Conservation (phyloP, 2,888 invertebrate species). For the Didymodactylos carnosus region DNA sequence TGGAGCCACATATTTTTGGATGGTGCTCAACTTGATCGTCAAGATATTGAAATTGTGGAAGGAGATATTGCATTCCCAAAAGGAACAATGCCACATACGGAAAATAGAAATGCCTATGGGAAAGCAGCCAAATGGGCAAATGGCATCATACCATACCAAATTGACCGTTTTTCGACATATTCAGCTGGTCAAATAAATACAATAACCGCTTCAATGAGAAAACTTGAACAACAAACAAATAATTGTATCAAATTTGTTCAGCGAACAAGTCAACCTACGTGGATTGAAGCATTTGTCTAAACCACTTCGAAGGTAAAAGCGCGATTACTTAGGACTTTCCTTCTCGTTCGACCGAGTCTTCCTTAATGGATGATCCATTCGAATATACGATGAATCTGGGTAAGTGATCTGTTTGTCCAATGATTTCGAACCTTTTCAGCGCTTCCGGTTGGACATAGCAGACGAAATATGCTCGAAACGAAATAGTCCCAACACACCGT, state of each 20-base stretch:
- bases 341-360: too few relatives aligned
- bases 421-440: too few relatives aligned
- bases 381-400: slow-evolving; percentile 3
- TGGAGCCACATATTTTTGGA: not conserved
- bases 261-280: slow-evolving; percentile 1
- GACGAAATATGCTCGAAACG: too few relatives aligned
- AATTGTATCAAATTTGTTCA: slow-evolving; percentile 5
- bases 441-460: too few relatives aligned
- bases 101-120: not conserved
- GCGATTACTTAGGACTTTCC: too few relatives aligned
- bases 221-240: slow-evolving; percentile 10
- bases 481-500: too few relatives aligned
- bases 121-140: not conserved
- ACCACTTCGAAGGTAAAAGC: too few relatives aligned
- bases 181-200: not conserved
- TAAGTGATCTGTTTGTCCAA: not conserved
- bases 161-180: not conserved
- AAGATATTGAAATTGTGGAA: not conserved
- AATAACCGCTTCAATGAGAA: not conserved
- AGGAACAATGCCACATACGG: not conserved
- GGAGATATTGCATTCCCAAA: not conserved
- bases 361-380: too few relatives aligned
- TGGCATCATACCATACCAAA: slow-evolving; percentile 6
- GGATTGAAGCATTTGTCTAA: too few relatives aligned
- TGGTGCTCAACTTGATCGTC: not conserved